phyloP scores from a whole-genome alignment of 2,888 invertebrate species.

The Leptinotarsa rubiginosa region DNA sequence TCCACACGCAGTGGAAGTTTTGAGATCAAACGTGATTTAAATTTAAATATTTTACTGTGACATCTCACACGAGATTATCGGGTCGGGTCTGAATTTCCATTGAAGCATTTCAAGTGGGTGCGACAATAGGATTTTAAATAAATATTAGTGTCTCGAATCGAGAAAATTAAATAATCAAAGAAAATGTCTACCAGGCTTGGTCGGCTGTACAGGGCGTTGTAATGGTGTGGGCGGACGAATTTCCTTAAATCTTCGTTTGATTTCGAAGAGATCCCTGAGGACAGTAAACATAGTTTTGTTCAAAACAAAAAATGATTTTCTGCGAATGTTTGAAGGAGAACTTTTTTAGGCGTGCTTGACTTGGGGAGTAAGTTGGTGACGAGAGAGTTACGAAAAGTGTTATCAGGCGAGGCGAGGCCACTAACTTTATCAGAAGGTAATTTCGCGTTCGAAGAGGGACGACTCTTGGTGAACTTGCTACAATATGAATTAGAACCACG shows the following conservation, averaged over 20 bases:
- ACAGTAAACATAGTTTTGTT: too few species aligned
- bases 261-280: neutral
- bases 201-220: neutral
- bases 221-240: neutral
- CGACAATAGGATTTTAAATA: constrained; percentile 19
- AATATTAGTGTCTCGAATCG: constrained; percentile 8
- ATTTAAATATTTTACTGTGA: constrained; percentile 10
- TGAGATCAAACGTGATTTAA: constrained; percentile 7
- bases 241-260: neutral
- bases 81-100: neutral
- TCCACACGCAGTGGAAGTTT: constrained; percentile 11
- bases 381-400: too few species aligned
- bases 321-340: too few species aligned
- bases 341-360: too few species aligned
- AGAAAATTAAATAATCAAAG: neutral
- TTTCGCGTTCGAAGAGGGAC: too few species aligned
- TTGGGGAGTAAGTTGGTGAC: too few species aligned
- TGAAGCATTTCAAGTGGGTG: constrained; percentile 14
- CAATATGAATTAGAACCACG: too few species aligned
- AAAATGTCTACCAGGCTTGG: neutral
- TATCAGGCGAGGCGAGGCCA: too few species aligned
- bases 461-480: too few species aligned
- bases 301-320: too few species aligned
- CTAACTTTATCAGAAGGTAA: too few species aligned
- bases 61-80: constrained; percentile 6